Evolutionary conservation across 2,888 invertebrate genomes (phyloP), one percentile per base, ranked within the genome.

Genomic region (Tinea pellionella): DNA sequence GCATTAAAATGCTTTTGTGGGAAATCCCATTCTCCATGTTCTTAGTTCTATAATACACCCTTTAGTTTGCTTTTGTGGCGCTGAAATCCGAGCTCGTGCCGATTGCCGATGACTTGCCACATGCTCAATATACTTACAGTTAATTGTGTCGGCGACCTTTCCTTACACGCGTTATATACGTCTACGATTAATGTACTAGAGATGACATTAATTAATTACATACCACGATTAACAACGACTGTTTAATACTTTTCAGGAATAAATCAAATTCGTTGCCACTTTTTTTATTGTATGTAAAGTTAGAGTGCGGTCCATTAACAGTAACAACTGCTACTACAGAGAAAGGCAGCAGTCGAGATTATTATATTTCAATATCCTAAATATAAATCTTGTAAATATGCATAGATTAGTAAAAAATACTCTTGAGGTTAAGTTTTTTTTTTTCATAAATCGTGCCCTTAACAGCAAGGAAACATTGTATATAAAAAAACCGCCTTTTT

Each of bases 91-190:
- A 79, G 72, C 73, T 70, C 56, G 61, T 60, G 62, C 63, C 72
- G 78, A 80, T 81, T 81, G 78, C 75, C 71, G 71, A 72, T 85
- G 86, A 86, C 85, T 85, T 79, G 82, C 83, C 75, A 66, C 78
- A 83, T 71, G 68, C 69, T 69, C 72, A 32, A 16, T 32, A 32
- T 57, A 57, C 57, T 71, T 70, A 68, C 77, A 60, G 78, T 79
- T 81, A 82, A 84, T 84, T 82, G 74, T 78, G 79, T 76, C 72
- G 70, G 70, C 69, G 62, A 64, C 55, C 19, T 55, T 55, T 13
- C 16, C 15, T 9, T 29, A 37, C 11, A 58, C 16, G 6, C 37
- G 7, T 9, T 29, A 37, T 15, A 58, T 18, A 1, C 37, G 7
- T 32, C 16, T n/a, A 9, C 58, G n/a, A 15, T 7, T 58, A 58